A percentile compares a stretch with the other conserved stretches of the same genome.
These are phyloP conservation scores for Oscarella lobularis DNA, from an alignment of 37 sponge, comb jelly and placozoan genomes.

Conservation along the genomic window DNA sequence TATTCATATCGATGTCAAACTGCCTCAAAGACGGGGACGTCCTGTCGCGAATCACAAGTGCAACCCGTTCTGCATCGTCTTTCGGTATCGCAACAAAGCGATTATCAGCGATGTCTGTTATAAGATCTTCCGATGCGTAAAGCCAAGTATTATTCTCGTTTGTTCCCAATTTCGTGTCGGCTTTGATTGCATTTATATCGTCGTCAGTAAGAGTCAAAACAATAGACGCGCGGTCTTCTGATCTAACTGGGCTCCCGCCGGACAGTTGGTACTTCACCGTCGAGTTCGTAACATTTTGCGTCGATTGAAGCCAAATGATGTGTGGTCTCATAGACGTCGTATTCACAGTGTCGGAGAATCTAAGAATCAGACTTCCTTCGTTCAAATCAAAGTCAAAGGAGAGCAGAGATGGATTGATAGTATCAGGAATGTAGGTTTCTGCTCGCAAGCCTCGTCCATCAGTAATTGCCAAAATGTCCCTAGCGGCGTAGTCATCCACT, in stretches of 20 bases:
- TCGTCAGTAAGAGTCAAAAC: slow-evolving; percentile 22
- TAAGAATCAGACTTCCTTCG: slow-evolving; percentile 38
- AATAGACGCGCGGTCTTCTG: not conserved
- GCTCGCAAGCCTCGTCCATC: not conserved
- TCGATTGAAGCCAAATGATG: not conserved
- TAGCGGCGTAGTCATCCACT: not conserved
- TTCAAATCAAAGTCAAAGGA: slow-evolving; percentile 48
- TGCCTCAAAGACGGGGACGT: slow-evolving; percentile 34
- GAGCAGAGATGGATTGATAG: slow-evolving; percentile 26
- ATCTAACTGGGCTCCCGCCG: not conserved
- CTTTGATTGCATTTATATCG: slow-evolving; percentile 29
- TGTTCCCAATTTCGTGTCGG: not conserved
- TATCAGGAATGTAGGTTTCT: slow-evolving; percentile 23
- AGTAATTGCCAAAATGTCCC: not conserved
- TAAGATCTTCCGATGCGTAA: slow-evolving; percentile 8
- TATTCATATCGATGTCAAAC: slow-evolving; percentile 40
- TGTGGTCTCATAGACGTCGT: not conserved
- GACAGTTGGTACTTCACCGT: not conserved
- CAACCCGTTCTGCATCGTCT: slow-evolving; percentile 21
- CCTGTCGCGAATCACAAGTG: slow-evolving; percentile 35
- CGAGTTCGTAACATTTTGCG: not conserved
- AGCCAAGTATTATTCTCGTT: not conserved
- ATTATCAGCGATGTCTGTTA: slow-evolving; percentile 58
- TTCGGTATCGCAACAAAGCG: slow-evolving; percentile 12
- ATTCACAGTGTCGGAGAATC: slow-evolving; percentile 67